Evolutionary conservation across 2,888 invertebrate genomes (phyloP), one percentile per base, ranked within the genome.

Genomic region (Megamerina dolium): DNA sequence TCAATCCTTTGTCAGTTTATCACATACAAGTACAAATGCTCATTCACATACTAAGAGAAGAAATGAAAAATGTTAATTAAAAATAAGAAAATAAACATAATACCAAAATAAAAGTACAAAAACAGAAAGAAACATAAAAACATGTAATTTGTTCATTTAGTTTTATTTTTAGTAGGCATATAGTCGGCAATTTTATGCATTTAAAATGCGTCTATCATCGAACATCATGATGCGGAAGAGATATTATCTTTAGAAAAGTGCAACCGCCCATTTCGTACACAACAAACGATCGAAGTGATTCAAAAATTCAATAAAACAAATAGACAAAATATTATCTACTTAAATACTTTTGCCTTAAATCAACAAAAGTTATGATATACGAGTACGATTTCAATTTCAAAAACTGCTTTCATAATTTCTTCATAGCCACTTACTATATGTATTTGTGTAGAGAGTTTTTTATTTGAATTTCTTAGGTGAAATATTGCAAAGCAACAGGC

Each of bases 131-230:
- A 23, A 23, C 23, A 23, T 8, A 10, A 10, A 23, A 23, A 23
- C 10, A 23, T 23, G 10, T 8, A 23, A 23, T 23, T 46, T 42
- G 46, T 39, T 46, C 46, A 46, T 40, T 46, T 42, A 46, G 39
- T 66, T 51, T 64, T 63, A 65, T 67, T 67, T 66, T 64, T 64
- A 67, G 66, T 61, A 58, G 58, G 61, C 64, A 67, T 68, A 65
- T 64, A 67, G 66, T 61, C 59, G 58, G 61, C 64, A 67, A 67
- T 67, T 68, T 64, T 61, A 66, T 65, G 66, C 63, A 64, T 63
- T 66, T 64, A 62, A 67, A 63, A 61, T 58, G 64, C 63, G 66
- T 66, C 65, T 66, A 66, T 66, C 65, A 66, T 59, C 65, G 59
- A 52, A 55, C 56, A 64, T 59, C 57, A 58, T 53, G 54, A 64